Evolutionary conservation across 1,140 invertebrate genomes (phyloP).

Genomic region (Carposina sasakii): DNA sequence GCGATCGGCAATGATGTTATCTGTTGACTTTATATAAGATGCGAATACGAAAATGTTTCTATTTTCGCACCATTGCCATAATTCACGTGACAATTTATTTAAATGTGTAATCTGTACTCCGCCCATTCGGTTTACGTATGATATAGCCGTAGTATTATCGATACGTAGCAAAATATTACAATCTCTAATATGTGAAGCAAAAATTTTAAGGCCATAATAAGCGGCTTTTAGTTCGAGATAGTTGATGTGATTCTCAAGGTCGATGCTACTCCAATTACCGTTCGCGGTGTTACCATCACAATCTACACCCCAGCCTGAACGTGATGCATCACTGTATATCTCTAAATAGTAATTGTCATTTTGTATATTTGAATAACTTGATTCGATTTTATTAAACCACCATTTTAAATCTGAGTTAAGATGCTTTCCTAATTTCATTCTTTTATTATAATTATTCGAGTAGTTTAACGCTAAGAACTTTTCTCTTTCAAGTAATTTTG

Average conservation of each 20-base stretch:
- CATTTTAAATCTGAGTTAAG: neutral
- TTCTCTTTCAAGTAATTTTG: constrained; percentile 22
- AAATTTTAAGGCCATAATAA: neutral
- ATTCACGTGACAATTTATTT: neutral
- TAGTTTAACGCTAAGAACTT: constrained; percentile 13
- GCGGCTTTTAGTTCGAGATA: neutral
- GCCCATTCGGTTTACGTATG: neutral
- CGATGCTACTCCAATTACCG: neutral
- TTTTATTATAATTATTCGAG: neutral
- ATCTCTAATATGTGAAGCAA: neutral
- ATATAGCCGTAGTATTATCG: neutral
- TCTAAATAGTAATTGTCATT: neutral
- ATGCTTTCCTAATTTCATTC: neutral
- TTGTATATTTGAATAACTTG: neutral
- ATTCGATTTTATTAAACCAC: neutral
- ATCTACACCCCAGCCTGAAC: neutral
- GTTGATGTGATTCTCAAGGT: neutral
- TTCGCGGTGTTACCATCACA: neutral
- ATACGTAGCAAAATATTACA: neutral
- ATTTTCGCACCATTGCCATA: neutral
- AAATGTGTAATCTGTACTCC: neutral
- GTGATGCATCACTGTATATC: constrained; percentile 8
- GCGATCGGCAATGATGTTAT: neutral
- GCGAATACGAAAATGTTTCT: neutral
- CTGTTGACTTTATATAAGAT: neutral